These are phyloP conservation scores for Phocides pigmalion DNA, from an alignment of 1,140 invertebrate genomes.

Conservation along the genomic window DNA sequence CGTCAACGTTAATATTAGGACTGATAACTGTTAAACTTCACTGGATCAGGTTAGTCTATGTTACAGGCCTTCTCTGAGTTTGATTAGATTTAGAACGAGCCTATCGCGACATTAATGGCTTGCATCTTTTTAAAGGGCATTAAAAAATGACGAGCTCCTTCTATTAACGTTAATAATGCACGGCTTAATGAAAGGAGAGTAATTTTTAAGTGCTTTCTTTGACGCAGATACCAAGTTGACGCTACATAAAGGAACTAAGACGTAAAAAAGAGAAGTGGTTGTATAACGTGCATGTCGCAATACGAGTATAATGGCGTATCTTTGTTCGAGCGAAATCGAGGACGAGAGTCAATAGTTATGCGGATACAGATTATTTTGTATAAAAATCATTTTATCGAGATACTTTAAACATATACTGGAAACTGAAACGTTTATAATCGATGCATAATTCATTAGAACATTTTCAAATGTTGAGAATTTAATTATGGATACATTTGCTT, in stretches of 20 bases:
- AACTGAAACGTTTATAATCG: background rate
- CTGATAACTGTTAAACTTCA: no score
- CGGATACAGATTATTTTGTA: background rate
- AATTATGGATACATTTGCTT: background rate
- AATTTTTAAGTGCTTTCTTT: constrained; percentile 22
- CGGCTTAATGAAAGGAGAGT: constrained; percentile 16
- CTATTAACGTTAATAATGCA: constrained; percentile 7
- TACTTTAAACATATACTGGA: background rate
- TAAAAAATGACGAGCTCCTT: no score
- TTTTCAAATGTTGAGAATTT: no score
- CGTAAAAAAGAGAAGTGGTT: constrained; percentile 3
- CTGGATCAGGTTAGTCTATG: no score
- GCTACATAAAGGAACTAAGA: constrained; percentile 1
- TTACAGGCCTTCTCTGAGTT: no score
- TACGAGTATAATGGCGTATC: constrained; percentile 1
- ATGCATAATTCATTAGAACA: background rate
- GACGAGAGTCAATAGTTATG: background rate
- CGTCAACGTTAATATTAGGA: no score
- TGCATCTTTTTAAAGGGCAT: no score
- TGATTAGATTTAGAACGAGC: no score
- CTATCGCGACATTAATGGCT: no score
- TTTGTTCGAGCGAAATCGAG: constrained; percentile 1
- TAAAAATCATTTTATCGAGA: background rate
- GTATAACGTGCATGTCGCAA: constrained; percentile 2
- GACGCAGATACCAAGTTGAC: constrained; percentile 5